Base-by-base conservation (phyloP, 2,113 vertebrate genomes). In the Agapornis roseicollis region DNA sequence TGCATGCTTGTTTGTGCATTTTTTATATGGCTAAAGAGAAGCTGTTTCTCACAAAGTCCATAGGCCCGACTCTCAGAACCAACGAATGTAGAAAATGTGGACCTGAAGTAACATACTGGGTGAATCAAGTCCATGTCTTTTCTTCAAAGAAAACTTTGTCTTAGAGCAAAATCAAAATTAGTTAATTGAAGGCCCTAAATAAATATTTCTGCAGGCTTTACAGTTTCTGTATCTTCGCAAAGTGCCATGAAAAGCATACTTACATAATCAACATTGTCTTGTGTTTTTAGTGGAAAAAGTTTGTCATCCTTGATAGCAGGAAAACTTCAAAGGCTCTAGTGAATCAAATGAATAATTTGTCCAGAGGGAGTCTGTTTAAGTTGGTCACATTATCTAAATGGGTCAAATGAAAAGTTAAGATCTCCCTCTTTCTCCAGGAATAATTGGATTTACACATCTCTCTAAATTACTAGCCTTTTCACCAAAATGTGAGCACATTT, bases 271-370 rank as follows among this genome's bases (percentile, higher is more conserved):
- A 19, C 24, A 47, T 10, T 78, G 42, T 42, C 56, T 94, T 15
- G 9, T 63, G 17, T 39, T 95, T 78, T 90, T 52, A 70, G 27
- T 60, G 58, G 29, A 76, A 93, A 79, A 73, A 88, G 31, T 85
- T 96, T 85, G 39, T 29, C 68, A 88, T 68, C 58, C 68, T 85
- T 85, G 71, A 89, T 89, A 89, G 49, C 4, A 82, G 37, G n/a
- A 93, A 85, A 84, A 88, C 80, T 95, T 95, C 92, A 96, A 97
- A 97, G 82, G 24, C 69, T 86, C 28, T 72, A 52, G 83, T 86
- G 86, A 95, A 90, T 92, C 52, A 92, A 79, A 90, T 94, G 2
- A 92, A 74, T 90, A 68, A 94, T 92, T 96, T 95, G 85, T 91
- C 77, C 2, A 1, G 76, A 88, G 69, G 80, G 90, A 81, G 29